Conservation (phyloP, 2,797 vertebrate genomes). For the Eulemur albifrons region DNA sequence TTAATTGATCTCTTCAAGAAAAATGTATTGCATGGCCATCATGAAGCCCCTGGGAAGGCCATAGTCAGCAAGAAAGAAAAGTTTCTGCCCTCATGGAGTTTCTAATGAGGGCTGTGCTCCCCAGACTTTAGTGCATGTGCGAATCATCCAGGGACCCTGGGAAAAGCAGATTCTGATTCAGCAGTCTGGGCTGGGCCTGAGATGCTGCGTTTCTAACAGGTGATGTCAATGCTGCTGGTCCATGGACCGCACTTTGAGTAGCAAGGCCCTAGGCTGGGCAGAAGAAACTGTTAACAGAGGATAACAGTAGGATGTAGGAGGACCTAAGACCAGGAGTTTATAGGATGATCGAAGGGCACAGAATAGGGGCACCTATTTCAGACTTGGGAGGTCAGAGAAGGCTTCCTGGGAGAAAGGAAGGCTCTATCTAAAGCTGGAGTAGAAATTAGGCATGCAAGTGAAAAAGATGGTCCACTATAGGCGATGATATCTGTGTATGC, state of each 20-base stretch:
- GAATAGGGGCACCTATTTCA: background rate
- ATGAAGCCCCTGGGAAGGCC: background rate
- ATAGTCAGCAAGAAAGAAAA: background rate
- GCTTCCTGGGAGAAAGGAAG: background rate
- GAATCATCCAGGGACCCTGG: background rate
- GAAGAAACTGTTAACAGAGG: background rate
- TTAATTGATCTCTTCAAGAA: background rate
- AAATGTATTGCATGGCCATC: background rate
- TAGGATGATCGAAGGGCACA: background rate
- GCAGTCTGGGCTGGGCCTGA: background rate
- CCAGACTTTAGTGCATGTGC: rapidly evolving
- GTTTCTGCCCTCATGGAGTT: background rate
- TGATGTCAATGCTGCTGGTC: background rate
- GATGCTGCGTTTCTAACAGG: background rate
- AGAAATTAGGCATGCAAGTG: background rate
- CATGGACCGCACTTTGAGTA: background rate
- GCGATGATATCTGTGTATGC: background rate
- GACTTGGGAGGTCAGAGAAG: background rate
- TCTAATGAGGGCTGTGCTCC: background rate
- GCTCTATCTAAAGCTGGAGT: background rate
- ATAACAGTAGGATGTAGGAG: background rate
- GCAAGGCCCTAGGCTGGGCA: background rate
- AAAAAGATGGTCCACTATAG: background rate
- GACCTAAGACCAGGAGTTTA: background rate
- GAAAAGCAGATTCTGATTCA: background rate